Evolutionary conservation across 1,140 invertebrate genomes (phyloP).

Genomic region (Rhizoglyphus robini): DNA sequence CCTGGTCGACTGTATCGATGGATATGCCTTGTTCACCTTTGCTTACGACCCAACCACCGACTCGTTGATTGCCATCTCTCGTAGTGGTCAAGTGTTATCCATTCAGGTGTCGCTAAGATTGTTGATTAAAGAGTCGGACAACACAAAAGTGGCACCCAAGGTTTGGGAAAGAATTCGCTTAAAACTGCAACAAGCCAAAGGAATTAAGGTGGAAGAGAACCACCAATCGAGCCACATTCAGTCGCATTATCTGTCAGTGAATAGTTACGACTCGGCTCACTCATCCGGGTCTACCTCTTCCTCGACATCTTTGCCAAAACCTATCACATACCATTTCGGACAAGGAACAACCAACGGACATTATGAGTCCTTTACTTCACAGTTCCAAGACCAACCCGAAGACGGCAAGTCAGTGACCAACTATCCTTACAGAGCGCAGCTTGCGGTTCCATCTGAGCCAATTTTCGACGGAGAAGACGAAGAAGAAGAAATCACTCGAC

Average conservation of each 20-base stretch:
- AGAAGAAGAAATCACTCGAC: slow-evolving; percentile 5
- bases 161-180: background rate
- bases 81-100: slow-evolving; percentile 33
- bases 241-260: background rate
- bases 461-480: background rate
- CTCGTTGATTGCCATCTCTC: slow-evolving; percentile 33
- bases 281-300: background rate
- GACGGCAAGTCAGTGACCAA: background rate
- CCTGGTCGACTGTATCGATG: slow-evolving; percentile 23
- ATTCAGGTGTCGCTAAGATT: background rate
- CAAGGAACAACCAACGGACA: background rate
- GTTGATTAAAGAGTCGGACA: background rate
- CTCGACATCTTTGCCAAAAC: background rate
- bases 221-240: background rate
- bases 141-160: background rate
- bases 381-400: background rate
- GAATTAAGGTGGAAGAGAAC: background rate
- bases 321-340: background rate
- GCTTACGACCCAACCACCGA: slow-evolving; percentile 34
- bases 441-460: background rate
- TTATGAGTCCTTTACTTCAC: background rate
- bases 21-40: slow-evolving; percentile 31
- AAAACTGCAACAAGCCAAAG: background rate
- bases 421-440: background rate
- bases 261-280: background rate